Evolutionary conservation across 2,888 invertebrate genomes (phyloP), one percentile per base, ranked within the genome.

Genomic region (Incurvaria masculella): DNA sequence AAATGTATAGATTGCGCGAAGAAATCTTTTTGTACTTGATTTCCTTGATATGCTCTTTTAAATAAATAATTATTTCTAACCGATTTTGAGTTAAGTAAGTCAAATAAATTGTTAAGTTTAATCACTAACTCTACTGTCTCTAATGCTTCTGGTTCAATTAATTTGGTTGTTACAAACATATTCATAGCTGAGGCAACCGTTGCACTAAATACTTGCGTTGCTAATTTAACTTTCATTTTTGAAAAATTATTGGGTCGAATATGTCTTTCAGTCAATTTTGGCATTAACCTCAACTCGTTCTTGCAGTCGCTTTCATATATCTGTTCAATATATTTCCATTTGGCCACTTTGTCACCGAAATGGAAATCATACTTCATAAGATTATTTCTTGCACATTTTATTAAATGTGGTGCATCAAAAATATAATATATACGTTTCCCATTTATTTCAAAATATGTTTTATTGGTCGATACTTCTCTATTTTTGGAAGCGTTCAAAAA

Each of bases 281-380:
- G 44, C 44, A 45, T 45, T 33, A 45, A 20, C 38, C 38, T 45
- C 16, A 45, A 45, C n/a, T 45, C 44, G 21, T 33, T 20, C 27
- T 27, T 38, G 33, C 44, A 33, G 20, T 45, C 44, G 17, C 33
- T 18, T 38, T 45, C 44, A 20, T 27, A 45, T 20, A 45, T 33
- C n/a, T 27, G 16, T 38, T 45, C 44, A 33, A 45, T 21, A 33
- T 45, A 33, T 6, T 27, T 21, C 44, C 44, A 45, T 38, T 19
- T 38, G 16, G 27, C 44, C 1, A 45, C 27, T 38, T 45, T 45
- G 19, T 33, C 21, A 19, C 44, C 44, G 38, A 45, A 45, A 38
- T 45, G 27, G 11, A 45, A 45, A n/a, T 45, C 44, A 38, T 38
- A 45, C 38, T 33, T 45, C 44, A 45, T 45, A 19, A 45, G n/a